Evolutionary conservation across 1,140 invertebrate genomes (phyloP).

Genomic region (Teleopsis dalmanni): DNA sequence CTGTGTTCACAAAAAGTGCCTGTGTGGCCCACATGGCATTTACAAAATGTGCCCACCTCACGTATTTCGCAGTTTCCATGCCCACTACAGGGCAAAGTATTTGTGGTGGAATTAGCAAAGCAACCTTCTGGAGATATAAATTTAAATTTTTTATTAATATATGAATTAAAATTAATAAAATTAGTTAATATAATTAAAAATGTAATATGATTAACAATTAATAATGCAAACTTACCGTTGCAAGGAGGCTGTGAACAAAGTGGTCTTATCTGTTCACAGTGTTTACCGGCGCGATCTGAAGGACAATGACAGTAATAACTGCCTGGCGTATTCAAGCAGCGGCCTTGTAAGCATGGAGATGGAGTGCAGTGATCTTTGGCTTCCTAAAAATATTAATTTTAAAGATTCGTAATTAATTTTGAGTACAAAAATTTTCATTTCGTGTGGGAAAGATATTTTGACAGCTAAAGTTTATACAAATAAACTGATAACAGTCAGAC

Average conservation of each 20-base stretch:
- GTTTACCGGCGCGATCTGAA: conserved; percentile 78
- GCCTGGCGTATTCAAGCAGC: conserved; percentile 75
- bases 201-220: too few species aligned
- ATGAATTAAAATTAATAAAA: not conserved
- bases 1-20: conserved; percentile 69
- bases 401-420: too few species aligned
- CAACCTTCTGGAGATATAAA: conserved; percentile 30
- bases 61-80: conserved; percentile 67
- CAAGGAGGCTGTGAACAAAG: conserved; percentile 54
- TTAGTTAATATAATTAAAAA: too few species aligned
- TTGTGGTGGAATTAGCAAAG: conserved; percentile 38
- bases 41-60: conserved; percentile 58
- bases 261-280: conserved; percentile 68
- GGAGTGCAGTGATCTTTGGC: conserved; percentile 77
- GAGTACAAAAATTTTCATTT: too few species aligned
- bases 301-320: conserved; percentile 89
- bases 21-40: conserved; percentile 68
- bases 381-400: conserved; percentile 57
- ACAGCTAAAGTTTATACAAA: too few species aligned
- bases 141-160: conserved; percentile 7
- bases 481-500: too few species aligned
- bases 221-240: conserved; percentile 35
- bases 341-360: conserved; percentile 71
- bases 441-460: too few species aligned
- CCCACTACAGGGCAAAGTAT: conserved; percentile 59